Evolutionary conservation across 2,888 invertebrate genomes (phyloP).

Genomic region (Cheiracanthium punctorium): DNA sequence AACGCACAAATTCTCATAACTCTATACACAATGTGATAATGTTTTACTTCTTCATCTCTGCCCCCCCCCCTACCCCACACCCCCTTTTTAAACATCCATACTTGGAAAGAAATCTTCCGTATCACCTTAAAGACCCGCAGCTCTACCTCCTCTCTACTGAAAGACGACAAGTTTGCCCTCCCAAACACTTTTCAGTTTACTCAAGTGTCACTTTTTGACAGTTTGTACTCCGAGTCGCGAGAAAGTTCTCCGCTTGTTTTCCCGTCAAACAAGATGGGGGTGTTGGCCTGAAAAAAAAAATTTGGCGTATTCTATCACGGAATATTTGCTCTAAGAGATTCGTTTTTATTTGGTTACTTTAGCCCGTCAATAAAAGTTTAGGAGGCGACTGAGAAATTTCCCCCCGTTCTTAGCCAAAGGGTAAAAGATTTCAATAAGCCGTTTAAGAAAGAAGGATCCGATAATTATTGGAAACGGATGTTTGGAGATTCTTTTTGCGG

Average conservation of each 20-base stretch:
- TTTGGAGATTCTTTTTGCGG: neutral
- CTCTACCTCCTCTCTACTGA: neutral
- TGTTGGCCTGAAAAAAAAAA: conserved; percentile 18
- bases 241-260: conserved; percentile 41
- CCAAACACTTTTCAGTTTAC: conserved; percentile 29
- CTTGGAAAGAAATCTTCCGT: neutral
- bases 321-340: conserved; percentile 38
- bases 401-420: neutral
- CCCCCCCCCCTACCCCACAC: no score
- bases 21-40: no score
- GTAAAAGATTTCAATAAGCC: neutral
- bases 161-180: conserved; percentile 11
- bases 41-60: neutral
- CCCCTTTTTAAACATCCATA: neutral
- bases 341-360: conserved; percentile 20
- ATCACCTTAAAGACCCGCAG: neutral
- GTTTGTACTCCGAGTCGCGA: conserved; percentile 31
- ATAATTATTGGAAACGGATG: conserved; percentile 1
- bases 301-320: neutral
- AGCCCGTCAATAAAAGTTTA: conserved; percentile 16
- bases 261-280: conserved; percentile 55
- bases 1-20: no score
- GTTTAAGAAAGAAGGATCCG: neutral
- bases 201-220: conserved; percentile 52
- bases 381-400: neutral